Base-by-base conservation (phyloP, 2,113 vertebrate genomes). In the Camelus bactrianus region DNA sequence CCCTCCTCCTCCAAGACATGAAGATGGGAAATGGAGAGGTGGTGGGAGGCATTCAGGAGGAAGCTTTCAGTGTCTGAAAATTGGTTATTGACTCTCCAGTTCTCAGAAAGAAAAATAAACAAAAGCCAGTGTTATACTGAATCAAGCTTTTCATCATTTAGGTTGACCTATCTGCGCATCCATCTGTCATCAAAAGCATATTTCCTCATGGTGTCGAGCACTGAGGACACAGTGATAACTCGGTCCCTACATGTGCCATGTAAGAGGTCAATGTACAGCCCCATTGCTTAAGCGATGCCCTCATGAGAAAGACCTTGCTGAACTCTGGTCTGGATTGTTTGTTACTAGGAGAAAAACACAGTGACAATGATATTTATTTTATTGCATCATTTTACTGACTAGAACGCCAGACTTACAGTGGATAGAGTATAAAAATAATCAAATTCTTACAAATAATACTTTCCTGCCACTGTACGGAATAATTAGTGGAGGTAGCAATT, bases 391-490 rank as follows among this genome's bases (percentile, higher is more conserved):
- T 96, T 98, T 94, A 96, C 99, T 99, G 99, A 99, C 99, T 99
- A 99, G 97, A 99, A 99, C 99, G 99, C 98, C 99, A 99, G 99
- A 96, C 96, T 98, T 97, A 97, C 60, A 97, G 98, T 98, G 98
- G 97, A 97, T 97, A 98, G 98, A 91, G 97, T 99, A 99, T 98
- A 99, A 99, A 99, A 99, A 99, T 98, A 99, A 98, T 98, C 97
- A 81, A 98, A 98, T 98, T 98, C 97, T 99, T 98, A 98, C 98
- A 99, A 98, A 99, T 98, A 97, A 98, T 97, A 98, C 90, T 98
- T 98, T 98, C 95, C 97, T 98, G 97, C 98, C 98, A 98, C 98
- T 98, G 98, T 98, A 98, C 98, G 98, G 98, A 98, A 98, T 98
- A 98, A 98, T 98, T 98, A 98, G 97, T 98, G 98, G 93, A 98